phyloP scores from a whole-genome alignment of 2,888 invertebrate genomes.

The Nemotelus pantherinus region DNA sequence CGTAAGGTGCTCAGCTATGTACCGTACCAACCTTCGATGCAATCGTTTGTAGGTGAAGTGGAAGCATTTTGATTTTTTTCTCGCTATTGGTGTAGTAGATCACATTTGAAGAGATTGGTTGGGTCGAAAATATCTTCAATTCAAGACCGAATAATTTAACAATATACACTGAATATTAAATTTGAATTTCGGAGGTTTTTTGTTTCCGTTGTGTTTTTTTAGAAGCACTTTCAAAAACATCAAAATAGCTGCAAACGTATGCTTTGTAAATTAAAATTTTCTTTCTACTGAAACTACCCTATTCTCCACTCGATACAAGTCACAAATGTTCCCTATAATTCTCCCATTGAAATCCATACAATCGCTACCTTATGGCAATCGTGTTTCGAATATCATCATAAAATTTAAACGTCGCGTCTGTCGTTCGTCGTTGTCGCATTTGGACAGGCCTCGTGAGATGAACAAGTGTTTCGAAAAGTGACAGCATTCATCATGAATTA shows the following conservation, averaged over 20 bases:
- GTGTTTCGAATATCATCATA: constrained; percentile 38
- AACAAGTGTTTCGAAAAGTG: constrained; percentile 43
- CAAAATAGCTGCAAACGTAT: no score
- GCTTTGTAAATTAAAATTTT: no score
- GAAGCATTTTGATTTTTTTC: not conserved
- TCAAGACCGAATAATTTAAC: no score
- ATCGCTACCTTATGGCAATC: constrained; percentile 26
- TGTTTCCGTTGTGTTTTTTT: not conserved
- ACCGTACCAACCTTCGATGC: not conserved
- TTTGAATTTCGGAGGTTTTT: not conserved
- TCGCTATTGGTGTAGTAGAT: not conserved
- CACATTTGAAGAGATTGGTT: not conserved
- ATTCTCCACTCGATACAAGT: not conserved
- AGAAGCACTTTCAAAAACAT: not conserved
- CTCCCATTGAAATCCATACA: not conserved
- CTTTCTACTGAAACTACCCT: not conserved
- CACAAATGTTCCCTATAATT: not conserved
- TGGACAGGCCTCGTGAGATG: constrained; percentile 35
- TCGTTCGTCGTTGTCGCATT: not conserved
- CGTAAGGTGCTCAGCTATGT: constrained; percentile 18
- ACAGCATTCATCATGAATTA: constrained; percentile 42
- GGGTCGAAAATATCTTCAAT: no score
- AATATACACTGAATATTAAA: no score
- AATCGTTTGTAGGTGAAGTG: not conserved
- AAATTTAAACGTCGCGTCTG: not conserved